These are phyloP conservation scores for Sebastiscus tertius DNA, from an alignment of 2,797 vertebrate species.

Conservation along the genomic window DNA sequence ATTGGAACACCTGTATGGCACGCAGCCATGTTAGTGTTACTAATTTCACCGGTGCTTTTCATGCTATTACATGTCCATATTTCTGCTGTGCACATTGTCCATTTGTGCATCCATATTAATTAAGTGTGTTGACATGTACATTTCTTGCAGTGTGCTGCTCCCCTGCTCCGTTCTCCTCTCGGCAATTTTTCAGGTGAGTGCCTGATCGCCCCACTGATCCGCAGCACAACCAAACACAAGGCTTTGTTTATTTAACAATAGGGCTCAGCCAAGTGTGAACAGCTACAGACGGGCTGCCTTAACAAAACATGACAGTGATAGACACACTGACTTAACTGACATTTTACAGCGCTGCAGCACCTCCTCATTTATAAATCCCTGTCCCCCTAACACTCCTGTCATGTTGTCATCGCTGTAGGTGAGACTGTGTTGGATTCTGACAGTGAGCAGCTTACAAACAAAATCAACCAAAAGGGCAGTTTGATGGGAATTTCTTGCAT, in stretches of 20 bases:
- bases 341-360: conserved; percentile 21
- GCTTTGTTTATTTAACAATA: conserved; percentile 74
- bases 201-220: conserved; percentile 48
- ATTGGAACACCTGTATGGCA: not conserved
- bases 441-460: conserved; percentile 14
- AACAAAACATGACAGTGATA: conserved; percentile 65
- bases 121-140: not conserved
- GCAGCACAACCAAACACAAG: conserved; percentile 43
- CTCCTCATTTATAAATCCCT: conserved; percentile 14
- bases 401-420: conserved; percentile 21
- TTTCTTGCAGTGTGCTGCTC: conserved; percentile 2
- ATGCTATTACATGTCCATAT: not conserved
- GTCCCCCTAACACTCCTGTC: not conserved
- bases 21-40: conserved; percentile 9
- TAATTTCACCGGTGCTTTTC: not conserved
- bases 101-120: not conserved
- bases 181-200: conserved; percentile 63
- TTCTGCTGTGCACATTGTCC: not conserved
- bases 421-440: not conserved
- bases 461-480: conserved; percentile 43
- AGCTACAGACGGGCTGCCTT: conserved; percentile 52
- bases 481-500: conserved; percentile 55
- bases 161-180: not conserved
- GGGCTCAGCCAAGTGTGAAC: conserved; percentile 61
- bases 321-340: conserved; percentile 53